phyloP scores from a whole-genome alignment of 2,113 vertebrate species.

The Callipepla squamata region DNA sequence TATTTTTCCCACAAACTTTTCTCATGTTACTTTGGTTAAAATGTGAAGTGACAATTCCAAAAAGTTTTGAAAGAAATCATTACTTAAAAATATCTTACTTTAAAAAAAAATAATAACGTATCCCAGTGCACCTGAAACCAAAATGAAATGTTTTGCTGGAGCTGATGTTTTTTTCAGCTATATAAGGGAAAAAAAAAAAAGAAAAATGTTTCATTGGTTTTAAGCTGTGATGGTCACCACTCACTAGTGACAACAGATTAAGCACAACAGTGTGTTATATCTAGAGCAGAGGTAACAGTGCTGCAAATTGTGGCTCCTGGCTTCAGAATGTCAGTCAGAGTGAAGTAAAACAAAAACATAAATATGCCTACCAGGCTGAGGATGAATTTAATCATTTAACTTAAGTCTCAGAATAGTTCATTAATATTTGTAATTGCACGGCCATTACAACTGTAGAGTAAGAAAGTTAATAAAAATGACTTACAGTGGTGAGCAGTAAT shows the following conservation, averaged over 20 bases:
- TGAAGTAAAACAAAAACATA: not conserved
- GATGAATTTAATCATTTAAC: not conserved
- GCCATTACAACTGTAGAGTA: not conserved
- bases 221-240: not conserved
- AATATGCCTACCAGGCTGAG: not conserved
- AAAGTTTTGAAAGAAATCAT: not conserved
- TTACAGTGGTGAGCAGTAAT: constrained; percentile 20
- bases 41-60: not conserved
- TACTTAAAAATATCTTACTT: not conserved
- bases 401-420: not conserved
- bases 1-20: not conserved
- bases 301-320: not conserved
- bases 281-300: not conserved
- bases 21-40: not conserved
- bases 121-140: not conserved
- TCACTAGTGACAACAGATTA: not conserved
- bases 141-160: not conserved
- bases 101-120: not conserved
- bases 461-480: constrained; percentile 60
- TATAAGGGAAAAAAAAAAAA: too few species aligned
- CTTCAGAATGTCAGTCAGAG: not conserved
- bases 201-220: not conserved
- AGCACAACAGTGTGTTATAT: not conserved
- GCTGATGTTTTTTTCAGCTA: not conserved
- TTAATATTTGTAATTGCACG: not conserved